These are phyloP conservation scores for Parotia lawesii DNA, from an alignment of 2,113 vertebrate genomes.

Conservation along the genomic window DNA sequence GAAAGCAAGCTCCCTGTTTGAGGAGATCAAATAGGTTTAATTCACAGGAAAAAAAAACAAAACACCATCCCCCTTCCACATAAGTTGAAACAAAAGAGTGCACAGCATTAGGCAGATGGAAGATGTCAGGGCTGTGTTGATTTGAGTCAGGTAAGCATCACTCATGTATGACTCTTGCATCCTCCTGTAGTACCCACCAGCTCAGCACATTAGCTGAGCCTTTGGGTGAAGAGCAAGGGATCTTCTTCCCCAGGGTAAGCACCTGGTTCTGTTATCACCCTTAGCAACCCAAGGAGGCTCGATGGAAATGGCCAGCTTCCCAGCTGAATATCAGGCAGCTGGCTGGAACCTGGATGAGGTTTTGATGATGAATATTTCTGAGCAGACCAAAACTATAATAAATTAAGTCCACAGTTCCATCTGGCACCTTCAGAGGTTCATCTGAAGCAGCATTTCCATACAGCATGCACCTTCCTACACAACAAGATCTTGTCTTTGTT, in stretches of 20 bases:
- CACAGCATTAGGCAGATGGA: background rate
- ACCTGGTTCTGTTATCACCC: background rate
- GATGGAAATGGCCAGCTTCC: background rate
- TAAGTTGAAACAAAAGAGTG: background rate
- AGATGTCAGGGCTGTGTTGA: background rate
- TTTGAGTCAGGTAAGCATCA: background rate
- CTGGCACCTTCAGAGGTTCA: background rate
- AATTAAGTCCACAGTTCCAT: background rate
- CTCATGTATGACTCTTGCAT: background rate
- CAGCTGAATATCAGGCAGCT: background rate
- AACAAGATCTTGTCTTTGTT: background rate
- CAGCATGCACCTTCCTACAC: background rate
- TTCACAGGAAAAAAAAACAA: background rate
- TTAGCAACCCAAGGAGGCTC: background rate
- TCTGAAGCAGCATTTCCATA: background rate
- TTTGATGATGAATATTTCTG: background rate
- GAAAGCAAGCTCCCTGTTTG: background rate
- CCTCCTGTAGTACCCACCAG: background rate
- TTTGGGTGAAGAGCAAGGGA: background rate
- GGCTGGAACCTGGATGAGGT: background rate
- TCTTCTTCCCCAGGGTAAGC: background rate
- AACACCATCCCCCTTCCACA: background rate
- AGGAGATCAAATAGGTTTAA: background rate
- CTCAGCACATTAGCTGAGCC: background rate
- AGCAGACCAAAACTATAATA: background rate